phyloP scores from a whole-genome alignment of 1,140 invertebrate species.

The Popillia japonica region DNA sequence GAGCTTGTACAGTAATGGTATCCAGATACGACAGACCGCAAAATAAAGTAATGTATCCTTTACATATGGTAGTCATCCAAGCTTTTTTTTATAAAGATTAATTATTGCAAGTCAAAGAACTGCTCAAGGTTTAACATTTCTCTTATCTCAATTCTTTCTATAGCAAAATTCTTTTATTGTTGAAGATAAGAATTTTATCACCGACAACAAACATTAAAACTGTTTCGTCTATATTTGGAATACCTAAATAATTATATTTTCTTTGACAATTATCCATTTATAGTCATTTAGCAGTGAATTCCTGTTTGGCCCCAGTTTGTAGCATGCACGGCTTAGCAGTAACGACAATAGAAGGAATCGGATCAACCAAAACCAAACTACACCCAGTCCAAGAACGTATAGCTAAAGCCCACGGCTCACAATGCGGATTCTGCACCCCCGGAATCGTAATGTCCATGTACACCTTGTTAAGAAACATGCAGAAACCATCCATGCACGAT shows the following conservation, averaged over 20 bases:
- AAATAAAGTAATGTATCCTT: conserved; percentile 56
- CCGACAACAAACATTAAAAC: too few relatives aligned
- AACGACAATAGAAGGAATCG: conserved; percentile 90
- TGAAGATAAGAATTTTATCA: too few relatives aligned
- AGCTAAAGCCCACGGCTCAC: conserved; percentile 86
- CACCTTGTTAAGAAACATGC: conserved; percentile 73
- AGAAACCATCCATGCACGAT: conserved; percentile 73
- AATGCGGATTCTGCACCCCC: conserved; percentile 92
- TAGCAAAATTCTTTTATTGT: too few relatives aligned
- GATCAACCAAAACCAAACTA: conserved; percentile 72
- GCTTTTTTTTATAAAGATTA: too few relatives aligned
- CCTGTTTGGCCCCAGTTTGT: conserved; percentile 86
- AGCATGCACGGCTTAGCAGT: conserved; percentile 85
- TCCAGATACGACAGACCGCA: conserved; percentile 73
- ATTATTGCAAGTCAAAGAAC: too few relatives aligned
- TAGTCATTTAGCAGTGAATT: conserved; percentile 89
- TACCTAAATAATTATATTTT: too few relatives aligned
- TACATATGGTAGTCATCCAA: conserved; percentile 35
- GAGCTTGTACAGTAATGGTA: conserved; percentile 93
- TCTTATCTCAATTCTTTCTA: too few relatives aligned
- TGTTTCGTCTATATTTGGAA: too few relatives aligned
- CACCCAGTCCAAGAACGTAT: conserved; percentile 89
- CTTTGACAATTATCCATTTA: neutral
- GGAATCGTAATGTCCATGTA: conserved; percentile 97
- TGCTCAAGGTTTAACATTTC: too few relatives aligned